phyloP scores from a whole-genome alignment of 2,797 vertebrate species.

The Acestrorhynchus altus region DNA sequence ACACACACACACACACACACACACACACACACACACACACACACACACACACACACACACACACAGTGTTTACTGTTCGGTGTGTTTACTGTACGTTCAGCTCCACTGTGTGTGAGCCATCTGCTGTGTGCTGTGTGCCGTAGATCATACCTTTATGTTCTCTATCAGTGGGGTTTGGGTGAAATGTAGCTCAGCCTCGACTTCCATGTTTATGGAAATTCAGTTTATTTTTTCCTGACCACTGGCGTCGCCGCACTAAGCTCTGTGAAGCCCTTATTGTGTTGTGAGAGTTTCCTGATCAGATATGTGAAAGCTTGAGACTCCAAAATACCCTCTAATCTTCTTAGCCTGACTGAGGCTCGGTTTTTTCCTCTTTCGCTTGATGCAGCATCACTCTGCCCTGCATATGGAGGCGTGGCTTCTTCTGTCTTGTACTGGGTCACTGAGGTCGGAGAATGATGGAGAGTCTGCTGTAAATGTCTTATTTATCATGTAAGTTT shows the following conservation, averaged over 20 bases:
- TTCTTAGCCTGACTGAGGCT: conserved; percentile 71
- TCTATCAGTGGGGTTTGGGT: neutral
- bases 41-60: neutral
- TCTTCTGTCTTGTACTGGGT: neutral
- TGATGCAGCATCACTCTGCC: conserved; percentile 4
- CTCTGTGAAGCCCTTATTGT: conserved; percentile 48
- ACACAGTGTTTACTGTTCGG: neutral
- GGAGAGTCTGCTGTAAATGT: neutral
- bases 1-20: neutral
- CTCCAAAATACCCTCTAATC: conserved; percentile 73
- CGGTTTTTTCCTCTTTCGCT: conserved; percentile 7
- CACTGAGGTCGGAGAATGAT: neutral
- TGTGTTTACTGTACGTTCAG: neutral
- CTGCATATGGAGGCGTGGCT: neutral
- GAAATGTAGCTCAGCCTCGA: neutral
- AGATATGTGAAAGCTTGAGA: conserved; percentile 64
- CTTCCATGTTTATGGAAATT: conserved; percentile 1
- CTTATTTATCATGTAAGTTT: neutral
- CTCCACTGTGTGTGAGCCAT: conserved; percentile 8
- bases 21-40: neutral
- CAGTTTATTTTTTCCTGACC: conserved; percentile 9
- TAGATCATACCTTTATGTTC: conserved; percentile 7
- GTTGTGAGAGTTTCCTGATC: conserved; percentile 64
- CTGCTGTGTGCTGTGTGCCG: neutral
- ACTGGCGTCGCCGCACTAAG: conserved; percentile 58